Conservation (phyloP, 2,113 vertebrate species). For the Anarrhichthys ocellatus region DNA sequence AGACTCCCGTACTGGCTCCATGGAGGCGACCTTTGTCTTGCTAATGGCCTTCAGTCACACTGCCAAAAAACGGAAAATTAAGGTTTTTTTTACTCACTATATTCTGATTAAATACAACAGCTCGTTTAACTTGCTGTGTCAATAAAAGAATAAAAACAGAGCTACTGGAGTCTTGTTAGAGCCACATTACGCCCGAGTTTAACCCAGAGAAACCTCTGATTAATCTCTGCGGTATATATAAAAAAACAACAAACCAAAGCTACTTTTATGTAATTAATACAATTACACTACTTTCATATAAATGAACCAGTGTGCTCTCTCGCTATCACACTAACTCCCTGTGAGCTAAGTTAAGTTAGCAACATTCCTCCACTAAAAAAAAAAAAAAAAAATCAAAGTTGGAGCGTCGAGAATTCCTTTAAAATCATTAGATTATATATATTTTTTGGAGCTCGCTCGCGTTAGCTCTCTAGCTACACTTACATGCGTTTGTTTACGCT, state of each 20-base stretch:
- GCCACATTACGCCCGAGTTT: slow-evolving; percentile 22
- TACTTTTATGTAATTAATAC: no score
- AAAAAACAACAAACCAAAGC: background rate
- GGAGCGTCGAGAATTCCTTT: slow-evolving; percentile 37
- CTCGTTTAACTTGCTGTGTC: slow-evolving; percentile 44
- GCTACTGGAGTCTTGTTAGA: slow-evolving; percentile 17
- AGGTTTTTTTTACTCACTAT: background rate
- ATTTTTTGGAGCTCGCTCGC: background rate
- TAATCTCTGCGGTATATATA: background rate
- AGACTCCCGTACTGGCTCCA: slow-evolving; percentile 78
- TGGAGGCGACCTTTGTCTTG: slow-evolving; percentile 78
- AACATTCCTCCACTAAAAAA: slow-evolving; percentile 75
- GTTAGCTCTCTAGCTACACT: fast-evolving
- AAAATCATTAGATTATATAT: slow-evolving; percentile 10
- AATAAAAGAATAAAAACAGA: background rate
- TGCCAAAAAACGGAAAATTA: slow-evolving; percentile 40
- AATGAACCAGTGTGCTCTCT: background rate
- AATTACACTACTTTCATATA: background rate
- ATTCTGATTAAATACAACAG: background rate
- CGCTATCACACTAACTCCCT: background rate
- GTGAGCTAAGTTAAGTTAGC: slow-evolving; percentile 46
- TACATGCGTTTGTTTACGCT: background rate
- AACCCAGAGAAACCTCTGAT: slow-evolving; percentile 1
- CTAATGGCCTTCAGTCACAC: slow-evolving; percentile 75
- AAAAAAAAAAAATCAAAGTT: slow-evolving; percentile 55